Percentiles rank a stretch among this genome's conserved stretches.
phyloP scores from a whole-genome alignment of 2,113 vertebrate species.

The Kryptolebias marmoratus region DNA sequence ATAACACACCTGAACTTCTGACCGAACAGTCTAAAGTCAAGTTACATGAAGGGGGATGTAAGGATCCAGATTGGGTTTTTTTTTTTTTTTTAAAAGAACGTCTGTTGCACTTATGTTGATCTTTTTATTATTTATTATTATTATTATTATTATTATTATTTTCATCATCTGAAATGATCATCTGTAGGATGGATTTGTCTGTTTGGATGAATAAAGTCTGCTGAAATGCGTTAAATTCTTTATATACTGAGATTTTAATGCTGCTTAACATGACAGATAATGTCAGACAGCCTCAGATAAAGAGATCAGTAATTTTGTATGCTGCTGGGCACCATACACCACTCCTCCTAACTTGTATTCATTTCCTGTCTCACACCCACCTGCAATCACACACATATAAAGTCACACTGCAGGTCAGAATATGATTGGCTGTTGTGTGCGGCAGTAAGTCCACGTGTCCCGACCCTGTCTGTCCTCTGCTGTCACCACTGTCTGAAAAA shows the following conservation, averaged over 20 bases:
- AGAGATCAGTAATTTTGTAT: not conserved
- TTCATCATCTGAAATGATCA: no score
- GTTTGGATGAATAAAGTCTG: not conserved
- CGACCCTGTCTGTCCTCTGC: slow-evolving; percentile 64
- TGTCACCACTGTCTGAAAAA: slow-evolving; percentile 57
- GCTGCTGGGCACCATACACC: not conserved
- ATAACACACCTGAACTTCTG: slow-evolving; percentile 2
- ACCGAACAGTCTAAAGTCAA: not conserved
- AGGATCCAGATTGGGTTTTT: not conserved
- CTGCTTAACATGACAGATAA: not conserved
- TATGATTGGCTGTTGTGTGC: slow-evolving; percentile 54
- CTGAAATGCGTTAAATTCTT: not conserved
- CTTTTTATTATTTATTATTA: no score
- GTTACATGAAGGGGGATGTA: not conserved
- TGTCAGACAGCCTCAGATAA: not conserved
- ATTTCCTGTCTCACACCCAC: slow-evolving; percentile 28
- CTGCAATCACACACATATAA: slow-evolving; percentile 15
- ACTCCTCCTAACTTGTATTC: slow-evolving; percentile 7
- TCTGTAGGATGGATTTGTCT: not conserved
- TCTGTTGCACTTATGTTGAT: not conserved
- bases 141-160: no score
- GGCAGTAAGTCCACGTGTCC: slow-evolving; percentile 35
- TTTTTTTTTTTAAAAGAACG: not conserved
- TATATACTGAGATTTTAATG: not conserved
- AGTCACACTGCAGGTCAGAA: slow-evolving; percentile 33